Base-by-base conservation (phyloP, 2,113 vertebrate species). In the Ovibos moschatus region DNA sequence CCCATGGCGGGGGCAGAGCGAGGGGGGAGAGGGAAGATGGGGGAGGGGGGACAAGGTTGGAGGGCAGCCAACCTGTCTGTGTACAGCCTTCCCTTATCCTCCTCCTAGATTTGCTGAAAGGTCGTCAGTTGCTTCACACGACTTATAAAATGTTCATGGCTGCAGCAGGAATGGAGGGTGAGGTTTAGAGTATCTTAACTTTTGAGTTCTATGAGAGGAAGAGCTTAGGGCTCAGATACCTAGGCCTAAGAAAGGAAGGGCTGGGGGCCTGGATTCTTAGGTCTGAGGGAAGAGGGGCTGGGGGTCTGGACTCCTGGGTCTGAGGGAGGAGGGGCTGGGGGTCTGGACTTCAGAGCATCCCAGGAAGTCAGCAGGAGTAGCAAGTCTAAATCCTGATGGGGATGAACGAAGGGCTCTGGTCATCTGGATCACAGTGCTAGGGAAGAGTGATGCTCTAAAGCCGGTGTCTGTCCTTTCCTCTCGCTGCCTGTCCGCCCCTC, bases 81-180 rank as follows among this genome's bases (percentile, higher is more conserved):
- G 96, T 95, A 76, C 40, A 45, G 12, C 51, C 55, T 85, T 43
- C 84, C n/a, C n/a, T 30, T 33, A 5, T 51, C 33, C 67, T 5
- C n/a, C 64, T 55, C 87, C 36, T 97, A 99, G 99, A 99, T 98
- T 98, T 99, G 97, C 98, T 99, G 94, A 99, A 99, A 98, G 99
- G 99, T 83, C 99, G 99, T 87, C 99, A 99, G 98, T 98, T 99
- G 98, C 99, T 99, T 92, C 99, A 99, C 96, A 99, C 99, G 8
- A 99, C 99, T 89, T 99, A 99, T 97, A 99, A 99, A 99, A 99
- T 99, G 99, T 99, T 99, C 98, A 99, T 99, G 99, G 99, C 98
- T 13, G 99, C 99, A 4, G 99, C 99, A 89, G 99, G 99, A 97
- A 99, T 99, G 87, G 99, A 99, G 94, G 99, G 99, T 99, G 98